Percentiles rank a stretch among this genome's conserved stretches.
Conservation (phyloP, 1,140 invertebrate genomes). For the Cydia pomonella region DNA sequence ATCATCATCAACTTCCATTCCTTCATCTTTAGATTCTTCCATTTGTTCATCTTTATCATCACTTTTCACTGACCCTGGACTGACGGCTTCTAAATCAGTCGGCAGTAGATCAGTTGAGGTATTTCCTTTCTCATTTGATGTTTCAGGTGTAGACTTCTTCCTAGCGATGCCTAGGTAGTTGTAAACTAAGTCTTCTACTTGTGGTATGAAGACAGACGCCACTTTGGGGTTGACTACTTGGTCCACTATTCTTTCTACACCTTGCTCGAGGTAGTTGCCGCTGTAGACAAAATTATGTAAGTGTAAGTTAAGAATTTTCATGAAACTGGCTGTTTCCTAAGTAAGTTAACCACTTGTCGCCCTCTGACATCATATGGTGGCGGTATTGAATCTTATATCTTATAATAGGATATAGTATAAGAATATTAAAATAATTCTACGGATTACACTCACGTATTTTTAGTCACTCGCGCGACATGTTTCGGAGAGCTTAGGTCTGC, state of each 20-base stretch:
- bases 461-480: no score
- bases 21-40: constrained; percentile 52
- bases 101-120: constrained; percentile 83
- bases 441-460: no score
- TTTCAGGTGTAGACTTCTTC: constrained; percentile 61
- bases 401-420: no score
- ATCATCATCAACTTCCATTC: constrained; percentile 68
- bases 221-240: constrained; percentile 97
- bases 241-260: constrained; percentile 96
- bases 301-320: neutral
- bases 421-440: no score
- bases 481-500: no score
- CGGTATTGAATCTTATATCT: no score
- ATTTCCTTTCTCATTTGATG: constrained; percentile 57
- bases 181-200: constrained; percentile 95
- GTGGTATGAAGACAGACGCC: constrained; percentile 91
- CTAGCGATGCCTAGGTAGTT: constrained; percentile 89
- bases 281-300: constrained; percentile 77
- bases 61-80: constrained; percentile 86
- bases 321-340: no score
- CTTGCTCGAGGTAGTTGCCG: constrained; percentile 89
- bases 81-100: constrained; percentile 88
- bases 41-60: constrained; percentile 72
- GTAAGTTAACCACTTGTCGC: no score
- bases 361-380: no score